Evolutionary conservation across 1,140 invertebrate species (phyloP).

Genomic region (Drosophila arawakana): DNA sequence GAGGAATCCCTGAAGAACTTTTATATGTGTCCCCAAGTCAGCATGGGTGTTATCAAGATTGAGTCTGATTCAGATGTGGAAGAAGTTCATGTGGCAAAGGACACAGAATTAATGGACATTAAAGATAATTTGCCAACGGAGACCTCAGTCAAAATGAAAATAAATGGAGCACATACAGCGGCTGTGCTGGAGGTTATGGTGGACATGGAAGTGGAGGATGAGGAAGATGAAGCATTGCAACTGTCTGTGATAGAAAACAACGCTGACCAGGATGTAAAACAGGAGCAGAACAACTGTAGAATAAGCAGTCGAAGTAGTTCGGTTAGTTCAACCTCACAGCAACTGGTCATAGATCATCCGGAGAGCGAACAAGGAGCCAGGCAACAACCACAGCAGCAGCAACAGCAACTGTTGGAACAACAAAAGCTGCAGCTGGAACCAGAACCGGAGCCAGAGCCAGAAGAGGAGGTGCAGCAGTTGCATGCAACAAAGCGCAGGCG

Average conservation of each 20-base stretch:
- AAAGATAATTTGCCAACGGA: not conserved
- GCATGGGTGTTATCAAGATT: conserved; percentile 41
- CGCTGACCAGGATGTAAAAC: conserved; percentile 15
- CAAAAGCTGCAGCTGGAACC: conserved; percentile 14
- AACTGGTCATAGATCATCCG: conserved; percentile 72
- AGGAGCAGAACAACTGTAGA: conserved; percentile 8
- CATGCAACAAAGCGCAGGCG: conserved; percentile 47
- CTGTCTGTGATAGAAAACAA: conserved; percentile 66
- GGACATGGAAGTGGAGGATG: not conserved
- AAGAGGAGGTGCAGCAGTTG: conserved; percentile 32
- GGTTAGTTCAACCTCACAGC: conserved; percentile 67
- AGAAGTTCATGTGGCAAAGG: not conserved
- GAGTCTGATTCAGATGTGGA: conserved; percentile 56
- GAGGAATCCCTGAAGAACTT: conserved; percentile 21
- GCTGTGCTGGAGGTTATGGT: conserved; percentile 3
- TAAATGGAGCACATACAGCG: conserved; percentile 57
- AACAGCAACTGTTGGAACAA: conserved; percentile 2
- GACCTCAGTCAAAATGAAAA: conserved; percentile 50
- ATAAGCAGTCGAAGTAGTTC: conserved; percentile 54
- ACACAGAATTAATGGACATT: not conserved
- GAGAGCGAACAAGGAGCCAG: conserved; percentile 59
- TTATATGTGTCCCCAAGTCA: conserved; percentile 2
- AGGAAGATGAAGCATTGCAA: conserved; percentile 27
- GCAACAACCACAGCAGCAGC: conserved; percentile 7
- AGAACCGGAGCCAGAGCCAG: not conserved